phyloP scores from a whole-genome alignment of 2,113 vertebrate genomes.

The Engraulis encrasicolus region DNA sequence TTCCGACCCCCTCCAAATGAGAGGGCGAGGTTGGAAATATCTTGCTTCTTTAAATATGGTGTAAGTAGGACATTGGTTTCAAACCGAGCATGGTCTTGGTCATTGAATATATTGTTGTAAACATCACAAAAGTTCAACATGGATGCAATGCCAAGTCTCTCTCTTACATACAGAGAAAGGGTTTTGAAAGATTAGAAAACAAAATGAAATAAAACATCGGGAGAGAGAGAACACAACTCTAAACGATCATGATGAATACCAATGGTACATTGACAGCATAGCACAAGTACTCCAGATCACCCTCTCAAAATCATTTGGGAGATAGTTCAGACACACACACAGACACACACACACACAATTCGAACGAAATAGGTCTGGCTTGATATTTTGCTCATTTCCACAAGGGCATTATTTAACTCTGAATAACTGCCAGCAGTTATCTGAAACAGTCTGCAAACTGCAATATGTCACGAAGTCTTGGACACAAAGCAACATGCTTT shows the following conservation, averaged over 20 bases:
- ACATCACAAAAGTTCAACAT: not conserved
- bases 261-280: no score
- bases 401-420: slow-evolving; percentile 48
- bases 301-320: not conserved
- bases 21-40: not conserved
- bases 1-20: no score
- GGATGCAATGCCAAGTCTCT: not conserved
- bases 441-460: slow-evolving; percentile 51
- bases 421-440: slow-evolving; percentile 77
- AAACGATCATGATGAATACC: no score
- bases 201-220: no score
- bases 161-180: not conserved
- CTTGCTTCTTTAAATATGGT: not conserved
- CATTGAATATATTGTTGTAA: not conserved
- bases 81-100: not conserved
- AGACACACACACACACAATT: not conserved
- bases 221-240: no score
- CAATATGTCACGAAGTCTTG: slow-evolving; percentile 39
- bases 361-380: slow-evolving; percentile 17
- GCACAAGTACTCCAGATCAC: not conserved
- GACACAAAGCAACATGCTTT: not conserved
- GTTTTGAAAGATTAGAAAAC: no score
- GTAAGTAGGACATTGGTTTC: not conserved
- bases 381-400: slow-evolving; percentile 40
- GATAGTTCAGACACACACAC: not conserved